Evolutionary conservation across 2,797 vertebrate genomes (phyloP).

Genomic region (Sciurus carolinensis): DNA sequence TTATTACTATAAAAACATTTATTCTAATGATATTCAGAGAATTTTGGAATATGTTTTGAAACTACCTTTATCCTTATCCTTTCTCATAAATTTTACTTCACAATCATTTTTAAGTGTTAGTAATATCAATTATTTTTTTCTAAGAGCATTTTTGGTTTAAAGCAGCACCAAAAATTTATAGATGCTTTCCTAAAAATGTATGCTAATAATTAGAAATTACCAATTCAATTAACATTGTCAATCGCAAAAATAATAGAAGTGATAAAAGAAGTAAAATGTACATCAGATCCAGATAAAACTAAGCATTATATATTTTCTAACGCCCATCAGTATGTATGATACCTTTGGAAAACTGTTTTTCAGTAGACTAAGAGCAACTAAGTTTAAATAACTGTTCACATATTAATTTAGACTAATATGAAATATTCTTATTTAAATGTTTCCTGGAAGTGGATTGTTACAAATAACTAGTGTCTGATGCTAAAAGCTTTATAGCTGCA

Average conservation of each 20-base stretch:
- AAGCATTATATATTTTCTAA: neutral
- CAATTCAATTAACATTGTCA: neutral
- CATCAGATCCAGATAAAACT: neutral
- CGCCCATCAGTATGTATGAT: neutral
- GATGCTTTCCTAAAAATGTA: neutral
- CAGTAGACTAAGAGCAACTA: slow-evolving; percentile 58
- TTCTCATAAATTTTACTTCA: slow-evolving; percentile 20
- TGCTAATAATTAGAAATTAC: slow-evolving; percentile 4
- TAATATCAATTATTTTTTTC: neutral
- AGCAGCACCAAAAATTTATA: neutral
- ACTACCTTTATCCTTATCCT: neutral
- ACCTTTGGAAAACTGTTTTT: slow-evolving; percentile 46
- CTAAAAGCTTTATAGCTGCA: neutral
- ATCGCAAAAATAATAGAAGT: neutral
- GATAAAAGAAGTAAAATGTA: slow-evolving; percentile 1
- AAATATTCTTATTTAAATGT: slow-evolving; percentile 33
- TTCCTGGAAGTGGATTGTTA: slow-evolving; percentile 14
- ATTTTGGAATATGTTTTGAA: slow-evolving; percentile 23
- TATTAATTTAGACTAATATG: slow-evolving; percentile 51
- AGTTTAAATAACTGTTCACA: slow-evolving; percentile 70
- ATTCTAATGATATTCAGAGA: slow-evolving; percentile 10
- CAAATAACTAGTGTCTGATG: slow-evolving; percentile 61
- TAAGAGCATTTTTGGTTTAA: neutral
- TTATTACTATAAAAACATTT: neutral
- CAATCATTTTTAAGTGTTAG: neutral